Evolutionary conservation across 1,140 invertebrate genomes (phyloP), one percentile per base, ranked within the genome.

Genomic region (Plodia interpunctella): DNA sequence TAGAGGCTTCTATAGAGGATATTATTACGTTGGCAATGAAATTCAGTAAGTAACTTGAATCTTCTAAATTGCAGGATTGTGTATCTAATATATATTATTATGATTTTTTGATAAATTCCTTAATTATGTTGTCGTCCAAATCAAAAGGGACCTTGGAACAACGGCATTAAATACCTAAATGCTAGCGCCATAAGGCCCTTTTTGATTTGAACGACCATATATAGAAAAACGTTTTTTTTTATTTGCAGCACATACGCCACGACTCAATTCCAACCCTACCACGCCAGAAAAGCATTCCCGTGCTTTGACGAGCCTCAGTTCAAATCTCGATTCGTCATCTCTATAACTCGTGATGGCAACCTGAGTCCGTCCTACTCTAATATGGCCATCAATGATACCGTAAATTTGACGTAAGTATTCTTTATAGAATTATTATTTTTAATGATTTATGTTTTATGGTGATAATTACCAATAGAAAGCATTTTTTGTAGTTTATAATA

Each of bases 271-370:
- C 92, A 97, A 73, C 94, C 96, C 0, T 92, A 92, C 38, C 91
- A 94, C 70, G 96, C 97, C 0, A 91, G 97, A 58, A 91, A 92
- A 63, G 95, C 95, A 0, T 98, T 98, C 77, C 97, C 97, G 0
- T 97, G 95, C 74, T 97, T 97, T 75, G 97, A 98, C 73, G 97
- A 98, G 74, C 97, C 97, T 0, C 91, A 92, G 10, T 95, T 96
- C 65, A 98, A 97, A 87, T 94, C 96, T 0, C 63, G 66, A 20
- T 90, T 62, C 19, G 92, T 88, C 0, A 97, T 96, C 65, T 81
- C 87, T 15, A 90, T 95, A 30, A 83, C 80, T 13, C 72, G 87
- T 30, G 78, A 78, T 51, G 53, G 57, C 10, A 66, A 30, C 19
- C 68, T 88, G 6, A 63, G 68, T 10, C 73, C 71, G 13, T 83